Conservation (phyloP, 2,888 invertebrate genomes). For the Mythimna vitellina region DNA sequence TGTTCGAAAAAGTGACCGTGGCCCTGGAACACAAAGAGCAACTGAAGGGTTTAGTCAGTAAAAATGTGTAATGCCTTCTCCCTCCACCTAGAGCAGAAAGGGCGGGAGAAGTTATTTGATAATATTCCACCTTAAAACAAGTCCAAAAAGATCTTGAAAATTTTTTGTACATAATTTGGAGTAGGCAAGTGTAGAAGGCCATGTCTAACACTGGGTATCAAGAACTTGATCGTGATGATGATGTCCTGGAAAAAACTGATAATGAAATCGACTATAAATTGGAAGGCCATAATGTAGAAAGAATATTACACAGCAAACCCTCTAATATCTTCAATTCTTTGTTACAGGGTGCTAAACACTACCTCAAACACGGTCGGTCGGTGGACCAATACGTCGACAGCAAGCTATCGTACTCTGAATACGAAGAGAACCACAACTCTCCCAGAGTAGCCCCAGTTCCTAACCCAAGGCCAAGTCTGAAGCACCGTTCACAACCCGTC, state of each 20-base stretch:
- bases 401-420: constrained; percentile 89
- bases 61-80: too few species aligned
- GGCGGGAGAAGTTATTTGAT: too few species aligned
- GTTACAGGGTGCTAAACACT: constrained; percentile 89
- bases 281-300: too few species aligned
- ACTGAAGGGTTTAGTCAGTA: too few species aligned
- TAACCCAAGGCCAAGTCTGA: constrained; percentile 85
- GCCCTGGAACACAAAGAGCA: too few species aligned
- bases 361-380: constrained; percentile 93
- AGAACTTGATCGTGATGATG: not conserved
- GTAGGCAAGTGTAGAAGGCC: not conserved
- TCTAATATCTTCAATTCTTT: constrained; percentile 62
- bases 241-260: not conserved
- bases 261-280: not conserved
- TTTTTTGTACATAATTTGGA: not conserved
- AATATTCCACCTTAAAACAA: too few species aligned
- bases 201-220: not conserved
- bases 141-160: not conserved
- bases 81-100: too few species aligned
- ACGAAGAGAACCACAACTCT: constrained; percentile 87
- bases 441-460: constrained; percentile 86
- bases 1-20: too few species aligned
- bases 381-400: constrained; percentile 95
- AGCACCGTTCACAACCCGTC: constrained; percentile 91
- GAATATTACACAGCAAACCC: not conserved